Evolutionary conservation across 2,113 vertebrate genomes (phyloP).

Genomic region (Notarius quadriscutis): DNA sequence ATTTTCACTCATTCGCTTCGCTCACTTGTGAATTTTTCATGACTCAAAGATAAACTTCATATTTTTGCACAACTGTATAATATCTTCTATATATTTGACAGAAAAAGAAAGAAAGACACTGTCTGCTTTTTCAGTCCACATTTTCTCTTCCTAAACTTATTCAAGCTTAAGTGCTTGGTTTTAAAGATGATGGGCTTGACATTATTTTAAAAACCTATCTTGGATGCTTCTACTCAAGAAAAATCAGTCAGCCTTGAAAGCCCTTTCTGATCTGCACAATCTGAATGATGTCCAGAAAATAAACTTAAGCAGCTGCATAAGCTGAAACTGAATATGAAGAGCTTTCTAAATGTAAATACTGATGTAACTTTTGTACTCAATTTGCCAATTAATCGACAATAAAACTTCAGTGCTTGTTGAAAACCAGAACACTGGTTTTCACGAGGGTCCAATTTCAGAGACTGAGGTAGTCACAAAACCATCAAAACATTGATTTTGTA

Average conservation of each 20-base stretch:
- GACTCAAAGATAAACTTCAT: too few species aligned
- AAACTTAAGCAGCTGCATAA: background rate
- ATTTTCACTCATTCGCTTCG: too few species aligned
- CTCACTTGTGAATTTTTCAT: too few species aligned
- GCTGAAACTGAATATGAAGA: background rate
- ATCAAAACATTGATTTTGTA: constrained; percentile 5
- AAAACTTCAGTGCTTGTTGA: background rate
- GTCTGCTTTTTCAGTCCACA: background rate
- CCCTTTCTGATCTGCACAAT: background rate
- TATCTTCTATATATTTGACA: background rate
- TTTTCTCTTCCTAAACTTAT: background rate
- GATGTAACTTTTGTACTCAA: background rate
- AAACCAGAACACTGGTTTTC: background rate
- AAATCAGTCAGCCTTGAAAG: background rate
- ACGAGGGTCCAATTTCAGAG: constrained; percentile 15
- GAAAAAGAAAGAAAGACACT: background rate
- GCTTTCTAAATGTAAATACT: background rate
- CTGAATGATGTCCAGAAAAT: background rate
- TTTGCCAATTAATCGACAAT: background rate
- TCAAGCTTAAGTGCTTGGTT: background rate
- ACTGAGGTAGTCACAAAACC: constrained; percentile 13
- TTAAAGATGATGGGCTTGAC: background rate
- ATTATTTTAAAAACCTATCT: background rate
- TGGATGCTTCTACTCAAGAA: background rate
- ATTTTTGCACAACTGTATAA: too few species aligned